These are phyloP conservation scores for Drosophila tani DNA, from an alignment of 1,140 invertebrate species.

Conservation along the genomic window DNA sequence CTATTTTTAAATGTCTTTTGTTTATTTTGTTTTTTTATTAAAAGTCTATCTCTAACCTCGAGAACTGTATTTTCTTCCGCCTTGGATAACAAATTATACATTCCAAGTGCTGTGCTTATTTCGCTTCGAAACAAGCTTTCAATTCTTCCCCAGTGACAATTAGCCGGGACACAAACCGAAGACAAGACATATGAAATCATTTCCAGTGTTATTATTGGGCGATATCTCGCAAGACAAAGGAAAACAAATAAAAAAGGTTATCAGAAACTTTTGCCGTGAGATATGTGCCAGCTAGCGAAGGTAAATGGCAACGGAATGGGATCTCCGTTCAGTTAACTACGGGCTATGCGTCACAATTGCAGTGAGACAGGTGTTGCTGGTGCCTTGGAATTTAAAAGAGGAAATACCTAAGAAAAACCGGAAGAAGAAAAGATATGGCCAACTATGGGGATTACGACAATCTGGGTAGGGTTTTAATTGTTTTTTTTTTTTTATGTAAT, in stretches of 20 bases:
- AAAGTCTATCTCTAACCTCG: not conserved
- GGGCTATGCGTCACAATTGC: slow-evolving; percentile 64
- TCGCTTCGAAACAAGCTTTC: slow-evolving; percentile 27
- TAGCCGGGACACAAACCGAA: slow-evolving; percentile 62
- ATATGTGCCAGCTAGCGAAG: slow-evolving; percentile 37
- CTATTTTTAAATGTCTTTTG: not conserved
- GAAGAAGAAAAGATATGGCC: slow-evolving; percentile 52
- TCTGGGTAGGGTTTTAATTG: slow-evolving; percentile 54
- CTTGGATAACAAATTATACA: slow-evolving; percentile 16
- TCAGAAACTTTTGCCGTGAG: slow-evolving; percentile 52
- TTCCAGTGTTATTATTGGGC: slow-evolving; percentile 20
- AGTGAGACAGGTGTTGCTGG: slow-evolving; percentile 17
- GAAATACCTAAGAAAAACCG: slow-evolving; percentile 18
- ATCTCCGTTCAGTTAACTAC: slow-evolving; percentile 59
- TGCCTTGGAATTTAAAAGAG: slow-evolving; percentile 14
- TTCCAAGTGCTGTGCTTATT: slow-evolving; percentile 1
- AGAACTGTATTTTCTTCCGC: not conserved
- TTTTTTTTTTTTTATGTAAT: too few species aligned
- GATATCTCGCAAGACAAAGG: slow-evolving; percentile 47
- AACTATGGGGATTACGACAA: slow-evolving; percentile 82
- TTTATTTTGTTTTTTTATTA: not conserved
- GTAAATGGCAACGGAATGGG: slow-evolving; percentile 30
- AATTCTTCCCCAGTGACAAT: not conserved
- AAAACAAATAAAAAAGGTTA: slow-evolving; percentile 60
- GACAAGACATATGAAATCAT: slow-evolving; percentile 19